Conservation (phyloP, 2,113 vertebrate species). For the Colossoma macropomum region DNA sequence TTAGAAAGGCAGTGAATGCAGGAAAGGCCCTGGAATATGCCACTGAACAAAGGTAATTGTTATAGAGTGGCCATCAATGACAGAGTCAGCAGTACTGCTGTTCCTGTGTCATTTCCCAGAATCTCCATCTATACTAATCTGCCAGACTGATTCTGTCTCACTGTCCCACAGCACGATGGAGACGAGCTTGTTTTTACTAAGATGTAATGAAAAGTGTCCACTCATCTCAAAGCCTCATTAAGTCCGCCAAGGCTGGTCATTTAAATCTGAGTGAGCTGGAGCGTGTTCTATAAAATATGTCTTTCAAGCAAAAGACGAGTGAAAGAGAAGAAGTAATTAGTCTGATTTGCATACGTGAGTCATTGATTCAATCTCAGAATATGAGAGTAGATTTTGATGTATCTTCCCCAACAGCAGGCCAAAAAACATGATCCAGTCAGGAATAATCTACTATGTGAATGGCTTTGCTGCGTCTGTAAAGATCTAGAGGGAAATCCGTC, state of each 20-base stretch:
- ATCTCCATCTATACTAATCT: slow-evolving; percentile 17
- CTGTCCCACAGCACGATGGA: slow-evolving; percentile 15
- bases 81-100: not conserved
- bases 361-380: slow-evolving; percentile 11
- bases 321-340: slow-evolving; percentile 34
- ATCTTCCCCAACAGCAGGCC: not conserved
- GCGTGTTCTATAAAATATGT: slow-evolving; percentile 22
- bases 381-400: slow-evolving; percentile 13
- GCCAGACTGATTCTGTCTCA: not conserved
- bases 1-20: not conserved
- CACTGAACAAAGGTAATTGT: not conserved
- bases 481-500: not conserved
- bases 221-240: slow-evolving; percentile 30
- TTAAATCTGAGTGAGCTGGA: slow-evolving; percentile 28
- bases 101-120: slow-evolving; percentile 1
- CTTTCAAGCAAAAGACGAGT: slow-evolving; percentile 5
- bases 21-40: not conserved
- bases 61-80: not conserved
- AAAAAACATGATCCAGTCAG: not conserved
- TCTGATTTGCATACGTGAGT: slow-evolving; percentile 20
- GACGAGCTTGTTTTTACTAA: slow-evolving; percentile 23
- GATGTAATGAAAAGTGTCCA: slow-evolving; percentile 33
- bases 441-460: not conserved
- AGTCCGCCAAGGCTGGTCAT: slow-evolving; percentile 10
- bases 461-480: not conserved